Conservation (phyloP, 2,113 vertebrate species). For the Junco hyemalis region DNA sequence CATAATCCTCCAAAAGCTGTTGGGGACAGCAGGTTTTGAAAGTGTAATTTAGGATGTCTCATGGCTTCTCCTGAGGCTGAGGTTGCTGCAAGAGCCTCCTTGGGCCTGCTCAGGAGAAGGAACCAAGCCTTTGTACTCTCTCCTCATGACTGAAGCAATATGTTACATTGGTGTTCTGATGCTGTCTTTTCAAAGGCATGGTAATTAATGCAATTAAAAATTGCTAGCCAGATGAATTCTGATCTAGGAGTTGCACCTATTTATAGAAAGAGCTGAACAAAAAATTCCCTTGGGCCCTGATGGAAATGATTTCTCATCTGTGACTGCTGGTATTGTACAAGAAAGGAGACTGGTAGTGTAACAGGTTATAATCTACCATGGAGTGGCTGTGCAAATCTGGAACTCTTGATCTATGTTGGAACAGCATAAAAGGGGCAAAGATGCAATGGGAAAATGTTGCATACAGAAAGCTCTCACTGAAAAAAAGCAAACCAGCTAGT, state of each 20-base stretch:
- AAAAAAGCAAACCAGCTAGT: background rate
- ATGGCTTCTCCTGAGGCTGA: background rate
- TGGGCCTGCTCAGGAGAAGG: background rate
- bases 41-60: background rate
- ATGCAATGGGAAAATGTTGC: background rate
- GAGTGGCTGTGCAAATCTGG: background rate
- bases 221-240: background rate
- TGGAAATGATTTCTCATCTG: background rate
- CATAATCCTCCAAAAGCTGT: constrained; percentile 9
- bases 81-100: background rate
- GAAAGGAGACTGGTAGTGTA: background rate
- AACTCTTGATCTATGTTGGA: background rate
- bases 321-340: accelerated
- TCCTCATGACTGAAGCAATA: background rate
- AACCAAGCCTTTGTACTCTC: background rate
- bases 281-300: background rate
- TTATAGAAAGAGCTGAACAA: background rate
- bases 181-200: background rate
- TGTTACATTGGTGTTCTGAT: background rate
- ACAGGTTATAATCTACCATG: background rate
- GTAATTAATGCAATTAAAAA: background rate
- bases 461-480: background rate
- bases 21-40: background rate
- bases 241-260: background rate
- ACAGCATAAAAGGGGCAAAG: background rate